Evolutionary conservation across 2,797 vertebrate genomes (phyloP), one percentile per base, ranked within the genome.

Genomic region (Lacerta viridis): DNA sequence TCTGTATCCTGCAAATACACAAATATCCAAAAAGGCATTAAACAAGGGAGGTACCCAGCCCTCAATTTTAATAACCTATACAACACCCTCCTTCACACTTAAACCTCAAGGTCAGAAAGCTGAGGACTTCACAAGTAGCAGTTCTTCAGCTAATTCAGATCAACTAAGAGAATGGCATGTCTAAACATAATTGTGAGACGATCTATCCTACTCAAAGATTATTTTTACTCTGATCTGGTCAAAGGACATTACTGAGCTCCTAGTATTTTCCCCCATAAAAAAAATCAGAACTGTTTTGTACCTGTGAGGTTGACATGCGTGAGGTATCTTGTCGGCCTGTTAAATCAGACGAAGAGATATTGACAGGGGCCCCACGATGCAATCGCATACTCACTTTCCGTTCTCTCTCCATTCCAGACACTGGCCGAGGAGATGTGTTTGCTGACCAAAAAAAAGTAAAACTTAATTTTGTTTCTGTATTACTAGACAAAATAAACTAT

Each of bases 231-330:
- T 80, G 41, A 20, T 15, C 69, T 39, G 23, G n/a, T 10, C 50
- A 69, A 83, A 75, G 64, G 78, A 80, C 10, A 61, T 69, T 66
- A 64, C 6, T 5, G 33, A 72, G 27, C 43, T 50, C 61, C 36
- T 41, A 59, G 23, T 10, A 18, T 43, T 43, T 90, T 61, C 77
- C 85, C 85, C 76, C 82, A 86, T 77, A 39, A 89, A 6, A 80
- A 8, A 17, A 25, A 76, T 23, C 46, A 75, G 39, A 81, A 80
- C 29, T 33, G 78, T 92, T 93, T 77, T 94, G 94, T 97, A 99
- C 98, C 98, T 99, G 98, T 88, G 98, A 99, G 92, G 98, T 99
- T 96, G 98, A 99, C 98, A 99, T 99, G 97, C 98, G 98, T 55
- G 98, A 99, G 90, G 98, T 98, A 94, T 99, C 98, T 96, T 99